phyloP scores from a whole-genome alignment of 2,888 invertebrate genomes.

The Monoplex corrugatus region DNA sequence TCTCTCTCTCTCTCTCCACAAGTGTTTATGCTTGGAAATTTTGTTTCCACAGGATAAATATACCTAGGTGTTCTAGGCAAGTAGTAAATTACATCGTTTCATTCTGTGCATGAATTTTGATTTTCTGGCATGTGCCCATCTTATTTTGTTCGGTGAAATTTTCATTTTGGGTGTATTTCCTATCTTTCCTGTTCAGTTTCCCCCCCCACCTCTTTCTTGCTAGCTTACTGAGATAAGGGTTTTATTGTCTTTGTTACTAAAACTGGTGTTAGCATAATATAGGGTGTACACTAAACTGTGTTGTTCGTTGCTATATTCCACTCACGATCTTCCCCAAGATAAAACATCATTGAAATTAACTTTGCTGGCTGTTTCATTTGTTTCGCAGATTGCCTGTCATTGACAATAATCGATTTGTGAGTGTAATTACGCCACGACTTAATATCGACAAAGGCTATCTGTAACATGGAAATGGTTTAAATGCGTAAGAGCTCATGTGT shows the following conservation, averaged over 20 bases:
- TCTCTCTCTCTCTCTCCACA: no score
- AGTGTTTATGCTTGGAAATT: not conserved
- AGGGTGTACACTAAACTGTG: no score
- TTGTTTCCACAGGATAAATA: conserved; percentile 13
- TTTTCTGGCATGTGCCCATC: not conserved
- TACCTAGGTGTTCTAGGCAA: conserved; percentile 32
- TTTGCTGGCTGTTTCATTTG: not conserved
- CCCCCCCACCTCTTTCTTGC: no score
- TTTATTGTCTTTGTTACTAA: no score
- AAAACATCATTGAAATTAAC: not conserved
- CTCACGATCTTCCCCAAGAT: not conserved
- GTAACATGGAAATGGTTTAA: not conserved
- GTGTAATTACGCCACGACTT: conserved; percentile 59
- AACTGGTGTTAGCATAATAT: no score
- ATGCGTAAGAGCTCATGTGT: conserved; percentile 32
- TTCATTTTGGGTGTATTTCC: not conserved
- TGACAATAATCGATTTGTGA: conserved; percentile 60
- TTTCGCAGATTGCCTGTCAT: conserved; percentile 61
- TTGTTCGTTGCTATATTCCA: not conserved
- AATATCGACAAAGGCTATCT: conserved; percentile 53
- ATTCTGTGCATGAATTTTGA: not conserved
- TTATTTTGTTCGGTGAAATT: not conserved
- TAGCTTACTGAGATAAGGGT: no score
- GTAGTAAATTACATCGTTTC: not conserved
- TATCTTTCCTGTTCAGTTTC: not conserved